Base-by-base conservation (phyloP, 1,140 invertebrate genomes). In the Drosophila simulans region DNA sequence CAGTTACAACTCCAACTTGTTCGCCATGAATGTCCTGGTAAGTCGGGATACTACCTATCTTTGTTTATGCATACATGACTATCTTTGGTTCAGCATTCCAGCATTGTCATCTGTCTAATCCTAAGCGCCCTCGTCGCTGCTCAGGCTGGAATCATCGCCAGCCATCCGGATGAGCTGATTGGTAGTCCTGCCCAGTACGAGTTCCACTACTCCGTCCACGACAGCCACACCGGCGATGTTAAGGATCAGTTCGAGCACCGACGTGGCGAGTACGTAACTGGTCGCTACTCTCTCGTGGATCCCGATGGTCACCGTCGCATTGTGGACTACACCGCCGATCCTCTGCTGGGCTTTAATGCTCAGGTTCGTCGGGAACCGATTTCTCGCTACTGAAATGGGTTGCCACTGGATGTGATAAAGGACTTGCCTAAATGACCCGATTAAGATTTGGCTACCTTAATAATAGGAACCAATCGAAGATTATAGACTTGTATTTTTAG, bases 211-310 rank as follows among this genome's bases (percentile, higher is more conserved):
- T 93, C 94, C 37, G 94, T 95, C 0, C 94, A 95, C 37, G 95
- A 95, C 68, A 90, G 92, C n/a, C 91, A 94, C 49, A 96, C 94
- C 27, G 95, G 95, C 2, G 95, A 96, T 90, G 92, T 94, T 2
- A 95, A 96, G 91, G 93, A 93, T 69, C 95, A 95, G 77, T 93
- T 95, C 58, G 95, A 96, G 90, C 94, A 91, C 91, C 93, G 94
- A 12, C 93, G 94, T 34, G 94, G 94, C 22, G 94, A 94, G 57
- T 80, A 94, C 31, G 92, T 93, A 4, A 86, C 90, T 5, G 92
- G 92, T 5, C 78, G 80, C 34, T 93, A 93, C 57, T 89, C 82
- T 10, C 68, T 93, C 0, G 77, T 92, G 15, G 93, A 93, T 34
- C 86, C 93, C 22, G 93, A 93, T 72, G 93, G 93, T n/a, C 83